Percentiles rank a stretch among this genome's conserved stretches.
Conservation (phyloP, 2,113 vertebrate genomes). For the Anguilla rostrata region DNA sequence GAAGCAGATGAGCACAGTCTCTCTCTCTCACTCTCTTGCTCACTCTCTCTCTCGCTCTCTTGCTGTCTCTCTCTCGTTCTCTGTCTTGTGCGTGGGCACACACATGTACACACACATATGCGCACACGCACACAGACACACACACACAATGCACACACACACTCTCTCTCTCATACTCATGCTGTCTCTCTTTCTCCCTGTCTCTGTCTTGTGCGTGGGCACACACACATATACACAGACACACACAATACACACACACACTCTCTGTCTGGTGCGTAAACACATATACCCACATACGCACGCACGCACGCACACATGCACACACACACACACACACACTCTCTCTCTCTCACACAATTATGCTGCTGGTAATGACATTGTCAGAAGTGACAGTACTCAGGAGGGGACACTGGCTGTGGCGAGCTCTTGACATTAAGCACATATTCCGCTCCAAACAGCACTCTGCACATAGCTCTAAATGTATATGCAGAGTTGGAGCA, state of each 20-base stretch:
- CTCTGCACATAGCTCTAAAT: background rate
- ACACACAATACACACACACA: background rate
- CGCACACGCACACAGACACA: background rate
- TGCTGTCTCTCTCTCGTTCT: background rate
- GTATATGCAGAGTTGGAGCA: background rate
- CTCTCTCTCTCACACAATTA: background rate
- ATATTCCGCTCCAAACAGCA: background rate
- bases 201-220: too few species aligned
- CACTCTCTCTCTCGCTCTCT: background rate
- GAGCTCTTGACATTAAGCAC: slow-evolving; percentile 20
- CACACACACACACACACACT: background rate
- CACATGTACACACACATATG: too few species aligned
- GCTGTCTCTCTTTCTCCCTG: too few species aligned
- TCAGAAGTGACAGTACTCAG: background rate
- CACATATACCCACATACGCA: background rate
- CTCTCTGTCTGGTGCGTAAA: background rate
- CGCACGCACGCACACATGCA: background rate
- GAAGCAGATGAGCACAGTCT: slow-evolving; percentile 24
- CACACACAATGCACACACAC: background rate
- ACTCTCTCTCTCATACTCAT: too few species aligned
- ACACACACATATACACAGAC: too few species aligned
- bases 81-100: too few species aligned
- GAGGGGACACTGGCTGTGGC: background rate
- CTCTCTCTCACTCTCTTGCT: background rate
- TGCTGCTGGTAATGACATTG: slow-evolving; percentile 5